Evolutionary conservation across 1,140 invertebrate species (phyloP).

Genomic region (Paralvinella palmiformis): DNA sequence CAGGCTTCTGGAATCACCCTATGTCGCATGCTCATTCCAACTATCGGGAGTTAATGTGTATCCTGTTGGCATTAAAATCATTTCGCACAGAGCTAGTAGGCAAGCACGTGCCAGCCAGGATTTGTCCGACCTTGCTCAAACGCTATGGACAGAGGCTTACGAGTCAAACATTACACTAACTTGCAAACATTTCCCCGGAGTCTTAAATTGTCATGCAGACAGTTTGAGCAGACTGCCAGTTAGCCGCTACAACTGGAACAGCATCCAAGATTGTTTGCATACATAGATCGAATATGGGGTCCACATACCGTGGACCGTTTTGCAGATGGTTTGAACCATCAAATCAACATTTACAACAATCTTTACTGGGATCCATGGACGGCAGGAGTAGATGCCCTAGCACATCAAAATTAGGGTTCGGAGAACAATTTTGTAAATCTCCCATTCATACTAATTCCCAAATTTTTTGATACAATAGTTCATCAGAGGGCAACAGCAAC

Average conservation of each 20-base stretch:
- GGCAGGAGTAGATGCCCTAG: slow-evolving; percentile 12
- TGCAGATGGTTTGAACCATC: neutral
- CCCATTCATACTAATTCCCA: slow-evolving; percentile 15
- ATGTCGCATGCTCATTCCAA: neutral
- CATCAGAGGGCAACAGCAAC: no score
- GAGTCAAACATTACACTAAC: neutral
- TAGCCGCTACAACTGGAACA: neutral
- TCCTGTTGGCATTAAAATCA: neutral
- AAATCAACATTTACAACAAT: slow-evolving; percentile 15
- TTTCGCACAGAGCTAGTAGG: neutral
- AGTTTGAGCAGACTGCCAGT: neutral
- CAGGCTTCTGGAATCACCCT: neutral
- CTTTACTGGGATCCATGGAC: slow-evolving; percentile 6
- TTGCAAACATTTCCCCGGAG: neutral
- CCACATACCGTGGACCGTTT: slow-evolving; percentile 9
- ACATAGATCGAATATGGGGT: neutral
- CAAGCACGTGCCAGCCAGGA: neutral
- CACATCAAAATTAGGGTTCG: slow-evolving; percentile 13
- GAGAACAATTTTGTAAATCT: slow-evolving; percentile 22
- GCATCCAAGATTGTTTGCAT: neutral
- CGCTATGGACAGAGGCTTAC: neutral
- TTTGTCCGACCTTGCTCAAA: neutral
- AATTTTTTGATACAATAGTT: neutral
- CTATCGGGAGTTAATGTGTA: neutral
- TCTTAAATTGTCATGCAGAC: neutral